phyloP scores from a whole-genome alignment of 92 coral and sea anemone species.

The Muricea muricata region DNA sequence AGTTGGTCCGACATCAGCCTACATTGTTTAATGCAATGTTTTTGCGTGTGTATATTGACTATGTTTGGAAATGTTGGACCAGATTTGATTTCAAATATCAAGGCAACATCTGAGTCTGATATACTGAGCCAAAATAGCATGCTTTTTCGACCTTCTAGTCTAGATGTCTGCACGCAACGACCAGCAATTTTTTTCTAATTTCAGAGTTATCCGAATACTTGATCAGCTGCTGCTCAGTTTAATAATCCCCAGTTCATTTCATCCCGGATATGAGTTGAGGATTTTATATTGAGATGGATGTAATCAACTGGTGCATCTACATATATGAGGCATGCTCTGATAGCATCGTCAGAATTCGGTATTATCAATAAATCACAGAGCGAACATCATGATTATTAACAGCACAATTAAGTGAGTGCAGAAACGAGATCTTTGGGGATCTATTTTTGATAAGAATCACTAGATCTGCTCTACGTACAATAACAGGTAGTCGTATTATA shows the following conservation, averaged over 20 bases:
- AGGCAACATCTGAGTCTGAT: not conserved
- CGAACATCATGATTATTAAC: too few species aligned
- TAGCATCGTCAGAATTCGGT: not conserved
- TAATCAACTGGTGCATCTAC: not conserved
- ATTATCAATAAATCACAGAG: too few species aligned
- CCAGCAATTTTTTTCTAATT: not conserved
- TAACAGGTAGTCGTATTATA: too few species aligned
- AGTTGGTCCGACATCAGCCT: too few species aligned
- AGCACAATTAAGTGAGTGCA: too few species aligned
- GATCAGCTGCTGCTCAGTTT: too few species aligned
- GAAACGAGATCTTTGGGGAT: not conserved
- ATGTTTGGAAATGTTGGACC: too few species aligned
- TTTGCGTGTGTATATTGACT: too few species aligned
- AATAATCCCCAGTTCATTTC: too few species aligned
- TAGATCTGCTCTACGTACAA: not conserved
- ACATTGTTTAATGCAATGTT: too few species aligned
- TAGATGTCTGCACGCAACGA: not conserved
- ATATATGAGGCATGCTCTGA: not conserved
- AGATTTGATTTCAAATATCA: too few species aligned
- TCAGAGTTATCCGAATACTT: too few species aligned
- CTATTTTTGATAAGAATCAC: not conserved
- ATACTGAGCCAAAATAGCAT: not conserved
- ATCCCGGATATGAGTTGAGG: constrained; percentile 5
- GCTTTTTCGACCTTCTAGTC: not conserved
- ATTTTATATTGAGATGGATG: not conserved